Evolutionary conservation across 2,113 vertebrate species (phyloP), one percentile per base, ranked within the genome.

Genomic region (Picathartes gymnocephalus): DNA sequence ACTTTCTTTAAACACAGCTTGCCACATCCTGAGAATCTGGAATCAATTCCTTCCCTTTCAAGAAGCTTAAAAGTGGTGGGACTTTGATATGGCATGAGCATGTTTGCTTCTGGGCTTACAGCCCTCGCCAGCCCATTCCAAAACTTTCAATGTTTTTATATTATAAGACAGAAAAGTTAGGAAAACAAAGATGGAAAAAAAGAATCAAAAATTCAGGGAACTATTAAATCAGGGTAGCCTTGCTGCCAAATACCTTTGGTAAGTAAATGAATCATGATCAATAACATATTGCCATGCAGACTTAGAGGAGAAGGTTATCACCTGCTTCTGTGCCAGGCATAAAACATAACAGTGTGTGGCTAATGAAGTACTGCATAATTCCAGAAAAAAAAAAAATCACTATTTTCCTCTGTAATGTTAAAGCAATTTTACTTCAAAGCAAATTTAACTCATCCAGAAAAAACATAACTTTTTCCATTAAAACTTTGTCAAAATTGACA

Each of bases 21-120:
- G 53, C 95, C 97, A 98, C 97, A 97, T 98, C 97, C 96, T 97
- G 97, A 95, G 90, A 94, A 97, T 98, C 97, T 97, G 96, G 96
- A 96, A 95, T 74, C 94, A 96, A 94, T 77, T 96, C 94, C 73
- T 94, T 95, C 80, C 81, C 95, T 96, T 97, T 97, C 93, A 97
- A 97, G 95, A 97, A 77, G 93, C 79, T 95, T 96, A 86, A 95
- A 97, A 96, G 94, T 94, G 81, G 53, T 25, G 47, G 68, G 82
- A 90, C 96, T 97, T 97, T 97, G 95, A 97, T 97, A 96, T 71
- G 93, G 94, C 92, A 69, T 71, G 81, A 94, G 95, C 73, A 54
- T 84, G 86, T 96, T 97, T 97, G 88, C 95, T 97, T 97, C 97
- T 97, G 97, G 97, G 96, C 95, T 97, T 97, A 94, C 90, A 92